Evolutionary conservation across 2,797 vertebrate species (phyloP).

Genomic region (Esox lucius): DNA sequence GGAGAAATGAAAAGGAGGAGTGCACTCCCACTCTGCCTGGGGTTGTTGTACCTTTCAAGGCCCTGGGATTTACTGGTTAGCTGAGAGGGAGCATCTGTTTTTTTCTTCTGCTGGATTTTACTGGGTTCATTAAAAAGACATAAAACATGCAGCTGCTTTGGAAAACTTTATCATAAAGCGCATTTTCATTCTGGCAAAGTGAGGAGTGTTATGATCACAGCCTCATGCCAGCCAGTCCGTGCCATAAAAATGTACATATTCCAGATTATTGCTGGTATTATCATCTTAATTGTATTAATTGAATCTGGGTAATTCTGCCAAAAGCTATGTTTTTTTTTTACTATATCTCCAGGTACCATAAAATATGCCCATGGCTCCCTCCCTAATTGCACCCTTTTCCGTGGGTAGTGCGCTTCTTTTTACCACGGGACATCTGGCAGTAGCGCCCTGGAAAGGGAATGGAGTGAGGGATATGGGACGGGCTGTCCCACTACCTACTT

Average conservation of each 20-base stretch:
- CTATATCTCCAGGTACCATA: conserved; percentile 14
- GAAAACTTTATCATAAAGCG: conserved; percentile 66
- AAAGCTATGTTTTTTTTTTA: conserved; percentile 22
- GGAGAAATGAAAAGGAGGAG: conserved; percentile 12
- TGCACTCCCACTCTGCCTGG: conserved; percentile 48
- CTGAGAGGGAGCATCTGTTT: conserved; percentile 67
- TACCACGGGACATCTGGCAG: neutral
- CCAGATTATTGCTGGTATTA: conserved; percentile 39
- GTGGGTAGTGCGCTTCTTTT: too few relatives aligned
- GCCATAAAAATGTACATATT: conserved; percentile 48
- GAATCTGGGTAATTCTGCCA: conserved; percentile 19
- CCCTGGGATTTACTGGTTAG: conserved; percentile 68
- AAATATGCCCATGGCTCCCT: conserved; percentile 23
- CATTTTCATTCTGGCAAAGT: conserved; percentile 62
- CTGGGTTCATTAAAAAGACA: conserved; percentile 69
- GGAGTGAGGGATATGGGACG: neutral
- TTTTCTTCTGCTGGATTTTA: conserved; percentile 68
- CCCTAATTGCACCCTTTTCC: neutral
- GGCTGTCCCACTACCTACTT: neutral
- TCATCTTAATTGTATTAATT: conserved; percentile 39
- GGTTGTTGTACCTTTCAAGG: conserved; percentile 58
- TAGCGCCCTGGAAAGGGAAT: neutral
- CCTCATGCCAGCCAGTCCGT: conserved; percentile 27
- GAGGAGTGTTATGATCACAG: conserved; percentile 51
- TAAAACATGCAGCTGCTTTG: conserved; percentile 64